phyloP scores from a whole-genome alignment of 1,140 invertebrate genomes.

The Tetranychus cinnabarinus region DNA sequence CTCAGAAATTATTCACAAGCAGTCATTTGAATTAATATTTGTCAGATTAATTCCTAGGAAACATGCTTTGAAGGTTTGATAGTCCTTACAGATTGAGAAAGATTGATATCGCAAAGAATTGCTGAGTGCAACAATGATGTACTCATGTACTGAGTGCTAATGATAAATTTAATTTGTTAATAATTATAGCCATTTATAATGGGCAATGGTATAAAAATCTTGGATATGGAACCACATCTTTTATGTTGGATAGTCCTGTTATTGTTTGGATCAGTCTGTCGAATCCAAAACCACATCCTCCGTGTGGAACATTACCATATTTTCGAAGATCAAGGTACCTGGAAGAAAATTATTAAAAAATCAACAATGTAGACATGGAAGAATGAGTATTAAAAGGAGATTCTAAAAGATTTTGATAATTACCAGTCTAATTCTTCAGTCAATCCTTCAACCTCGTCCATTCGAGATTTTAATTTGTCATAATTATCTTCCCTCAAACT shows the following conservation, averaged over 20 bases:
- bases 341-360: background rate
- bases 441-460: constrained; percentile 9
- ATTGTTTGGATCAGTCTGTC: constrained; percentile 68
- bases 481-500: constrained; percentile 67
- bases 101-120: too few relatives aligned
- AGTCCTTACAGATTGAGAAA: too few relatives aligned
- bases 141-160: too few relatives aligned
- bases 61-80: too few relatives aligned
- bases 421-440: constrained; percentile 6
- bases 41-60: too few relatives aligned
- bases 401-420: background rate
- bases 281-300: constrained; percentile 84
- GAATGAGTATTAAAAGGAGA: background rate
- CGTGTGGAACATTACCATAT: constrained; percentile 64
- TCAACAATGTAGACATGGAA: background rate
- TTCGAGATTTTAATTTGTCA: constrained; percentile 25
- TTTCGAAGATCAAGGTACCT: constrained; percentile 67
- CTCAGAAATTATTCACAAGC: too few relatives aligned
- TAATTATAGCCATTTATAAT: constrained; percentile 26
- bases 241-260: constrained; percentile 57
- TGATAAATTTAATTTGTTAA: too few relatives aligned
- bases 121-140: too few relatives aligned
- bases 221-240: constrained; percentile 83
- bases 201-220: constrained; percentile 67
- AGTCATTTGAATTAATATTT: too few relatives aligned